Evolutionary conservation across 2,113 vertebrate genomes (phyloP), one percentile per base, ranked within the genome.

Genomic region (Ptychochromis oligacanthus): DNA sequence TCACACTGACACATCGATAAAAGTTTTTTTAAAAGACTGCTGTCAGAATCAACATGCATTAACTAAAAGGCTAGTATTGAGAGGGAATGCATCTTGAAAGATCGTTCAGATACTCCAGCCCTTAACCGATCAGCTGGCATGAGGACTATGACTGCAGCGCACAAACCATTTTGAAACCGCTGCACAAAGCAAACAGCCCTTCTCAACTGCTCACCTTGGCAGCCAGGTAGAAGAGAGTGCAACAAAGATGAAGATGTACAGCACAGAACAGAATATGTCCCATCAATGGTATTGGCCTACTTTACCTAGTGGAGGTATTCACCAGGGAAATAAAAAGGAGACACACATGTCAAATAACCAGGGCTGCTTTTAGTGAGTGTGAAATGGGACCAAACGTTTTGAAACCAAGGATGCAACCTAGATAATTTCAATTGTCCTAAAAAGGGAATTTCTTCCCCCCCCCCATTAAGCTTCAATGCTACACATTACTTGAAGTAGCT

Each of bases 291-390:
- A 59, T n/a, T 82, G 70, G 91, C 94, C 94, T 94, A 93, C 83
- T 94, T 95, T 83, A 90, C 79, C 26, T 74, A 94, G 91, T 91
- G 54, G 87, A 93, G 90, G 88, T 92, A 93, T 91, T 91, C 95
- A 93, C 92, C 88, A 57, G 94, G 95, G 95, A 95, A 94, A 94
- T 92, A 82, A 93, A 72, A 89, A 89, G 87, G 82, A 91, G 92
- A 92, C 87, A 86, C 91, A 91, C 92, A 91, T 93, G 94, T 93
- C 95, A 94, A 93, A 95, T 94, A 95, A 91, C 86, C 91, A 86
- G 88, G 58, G 75, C 89, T 91, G 89, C 88, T 87, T 94, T 84
- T 77, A 82, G 83, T 88, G 84, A 77, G 79, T 22, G 17, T 83
- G 89, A 92, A 94, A 95, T 88, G 87, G 79, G 93, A 93, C 87